These are phyloP conservation scores for Galerucella pusilla DNA, from an alignment of 2,888 invertebrate genomes.

Conservation along the genomic window DNA sequence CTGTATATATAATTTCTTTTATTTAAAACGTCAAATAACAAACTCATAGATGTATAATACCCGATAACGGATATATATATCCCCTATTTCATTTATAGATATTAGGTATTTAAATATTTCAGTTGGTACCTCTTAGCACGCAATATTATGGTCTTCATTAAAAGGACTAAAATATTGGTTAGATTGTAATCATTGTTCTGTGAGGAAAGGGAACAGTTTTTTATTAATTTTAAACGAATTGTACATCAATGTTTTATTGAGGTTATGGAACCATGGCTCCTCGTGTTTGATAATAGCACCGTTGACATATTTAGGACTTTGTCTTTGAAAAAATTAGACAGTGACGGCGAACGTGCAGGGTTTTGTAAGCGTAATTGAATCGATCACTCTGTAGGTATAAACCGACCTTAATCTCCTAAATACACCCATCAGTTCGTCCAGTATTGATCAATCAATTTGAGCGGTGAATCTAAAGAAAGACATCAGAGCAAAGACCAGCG, in stretches of 20 bases:
- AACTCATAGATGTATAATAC: slow-evolving; percentile 50
- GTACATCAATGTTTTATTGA: slow-evolving; percentile 37
- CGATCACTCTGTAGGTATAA: neutral
- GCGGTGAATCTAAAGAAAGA: slow-evolving; percentile 27
- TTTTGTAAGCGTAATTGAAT: neutral
- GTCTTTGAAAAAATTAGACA: slow-evolving; percentile 8
- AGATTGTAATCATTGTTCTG: slow-evolving; percentile 31
- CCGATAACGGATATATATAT: slow-evolving; percentile 48
- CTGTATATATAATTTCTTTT: slow-evolving; percentile 44
- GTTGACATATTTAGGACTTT: slow-evolving; percentile 20
- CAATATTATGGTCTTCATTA: slow-evolving; percentile 47
- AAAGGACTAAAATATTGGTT: slow-evolving; percentile 41
- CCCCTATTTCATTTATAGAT: slow-evolving; percentile 54
- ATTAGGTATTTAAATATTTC: slow-evolving; percentile 55
- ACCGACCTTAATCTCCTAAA: slow-evolving; percentile 12
- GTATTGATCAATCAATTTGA: slow-evolving; percentile 21
- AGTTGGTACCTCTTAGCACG: slow-evolving; percentile 56
- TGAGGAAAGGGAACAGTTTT: slow-evolving; percentile 32
- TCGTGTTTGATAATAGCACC: slow-evolving; percentile 32
- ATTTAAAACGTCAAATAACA: slow-evolving; percentile 50
- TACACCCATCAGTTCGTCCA: slow-evolving; percentile 21
- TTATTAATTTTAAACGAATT: slow-evolving; percentile 38
- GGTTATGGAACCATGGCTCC: slow-evolving; percentile 34
- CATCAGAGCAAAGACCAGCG: slow-evolving; percentile 26
- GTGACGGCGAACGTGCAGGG: neutral